Percentiles rank a stretch among this genome's conserved stretches.
Evolutionary conservation across 2,888 invertebrate species (phyloP).

Genomic region (Acanthopleura granulata): DNA sequence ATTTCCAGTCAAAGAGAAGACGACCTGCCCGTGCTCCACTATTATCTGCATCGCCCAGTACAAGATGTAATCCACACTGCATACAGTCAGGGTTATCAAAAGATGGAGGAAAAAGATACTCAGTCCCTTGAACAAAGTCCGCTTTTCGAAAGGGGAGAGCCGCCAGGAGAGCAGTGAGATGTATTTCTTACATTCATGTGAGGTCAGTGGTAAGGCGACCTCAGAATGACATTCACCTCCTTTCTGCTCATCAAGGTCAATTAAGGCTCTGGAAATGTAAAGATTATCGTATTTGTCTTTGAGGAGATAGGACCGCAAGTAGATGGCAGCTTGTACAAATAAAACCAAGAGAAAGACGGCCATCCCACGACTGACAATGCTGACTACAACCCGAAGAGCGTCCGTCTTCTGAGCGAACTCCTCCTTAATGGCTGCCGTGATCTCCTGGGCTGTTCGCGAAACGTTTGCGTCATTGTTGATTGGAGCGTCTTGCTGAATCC

Average conservation of each 20-base stretch:
- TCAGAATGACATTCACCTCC: slow-evolving; percentile 30
- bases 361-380: neutral
- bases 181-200: slow-evolving; percentile 46
- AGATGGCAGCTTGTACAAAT: slow-evolving; percentile 38
- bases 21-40: slow-evolving; percentile 40
- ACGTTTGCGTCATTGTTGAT: slow-evolving; percentile 27
- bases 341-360: slow-evolving; percentile 36
- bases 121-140: slow-evolving; percentile 42
- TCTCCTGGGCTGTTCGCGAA: slow-evolving; percentile 29
- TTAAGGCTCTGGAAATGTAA: slow-evolving; percentile 51
- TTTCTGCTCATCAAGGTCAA: slow-evolving; percentile 40
- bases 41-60: slow-evolving; percentile 52
- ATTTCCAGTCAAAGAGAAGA: slow-evolving; percentile 33
- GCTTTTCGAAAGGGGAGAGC: slow-evolving; percentile 42
- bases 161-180: slow-evolving; percentile 41
- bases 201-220: slow-evolving; percentile 49
- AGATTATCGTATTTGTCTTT: slow-evolving; percentile 57
- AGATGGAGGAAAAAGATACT: slow-evolving; percentile 45
- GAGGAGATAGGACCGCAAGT: slow-evolving; percentile 44
- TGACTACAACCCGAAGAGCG: slow-evolving; percentile 22
- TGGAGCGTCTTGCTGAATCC: slow-evolving; percentile 27
- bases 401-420: slow-evolving; percentile 32
- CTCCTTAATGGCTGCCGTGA: slow-evolving; percentile 32
- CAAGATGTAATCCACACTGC: slow-evolving; percentile 51
- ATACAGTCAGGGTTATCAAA: slow-evolving; percentile 38